These are phyloP conservation scores for Aleadryas rufinucha DNA, from an alignment of 2,113 vertebrate genomes.

Conservation along the genomic window DNA sequence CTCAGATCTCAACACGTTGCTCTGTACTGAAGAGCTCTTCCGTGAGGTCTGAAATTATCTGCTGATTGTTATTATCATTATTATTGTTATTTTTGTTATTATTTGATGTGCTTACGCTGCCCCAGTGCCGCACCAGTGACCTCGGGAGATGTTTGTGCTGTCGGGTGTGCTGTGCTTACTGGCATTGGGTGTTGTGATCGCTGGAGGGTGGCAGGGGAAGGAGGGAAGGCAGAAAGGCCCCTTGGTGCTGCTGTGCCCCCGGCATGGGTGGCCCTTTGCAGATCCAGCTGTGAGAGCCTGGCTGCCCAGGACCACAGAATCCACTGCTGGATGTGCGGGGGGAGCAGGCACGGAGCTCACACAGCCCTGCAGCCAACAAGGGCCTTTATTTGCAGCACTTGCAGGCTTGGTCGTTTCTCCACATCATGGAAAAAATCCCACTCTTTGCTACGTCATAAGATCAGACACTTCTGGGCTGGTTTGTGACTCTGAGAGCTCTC, in stretches of 20 bases:
- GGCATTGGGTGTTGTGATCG: accelerated
- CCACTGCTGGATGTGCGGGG: background rate
- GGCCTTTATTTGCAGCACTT: conserved; percentile 35
- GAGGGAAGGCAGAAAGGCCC: background rate
- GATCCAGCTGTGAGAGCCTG: background rate
- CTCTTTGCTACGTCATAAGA: background rate
- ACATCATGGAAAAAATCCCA: background rate
- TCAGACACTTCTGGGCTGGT: background rate
- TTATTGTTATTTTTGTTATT: background rate
- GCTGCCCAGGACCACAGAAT: background rate
- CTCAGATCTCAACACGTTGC: background rate
- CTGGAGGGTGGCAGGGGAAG: background rate
- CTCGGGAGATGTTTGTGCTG: background rate
- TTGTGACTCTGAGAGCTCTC: background rate
- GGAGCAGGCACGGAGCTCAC: background rate
- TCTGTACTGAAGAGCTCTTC: background rate
- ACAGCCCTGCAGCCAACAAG: background rate
- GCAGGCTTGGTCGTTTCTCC: background rate
- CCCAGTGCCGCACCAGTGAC: accelerated
- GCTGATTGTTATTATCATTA: background rate
- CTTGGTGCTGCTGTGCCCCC: accelerated
- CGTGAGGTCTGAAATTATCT: background rate
- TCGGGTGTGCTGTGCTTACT: accelerated
- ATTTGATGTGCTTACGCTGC: background rate
- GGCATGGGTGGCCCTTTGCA: background rate